phyloP scores from a whole-genome alignment of 2,797 vertebrate species.

The Pseudocheirus occidentalis region DNA sequence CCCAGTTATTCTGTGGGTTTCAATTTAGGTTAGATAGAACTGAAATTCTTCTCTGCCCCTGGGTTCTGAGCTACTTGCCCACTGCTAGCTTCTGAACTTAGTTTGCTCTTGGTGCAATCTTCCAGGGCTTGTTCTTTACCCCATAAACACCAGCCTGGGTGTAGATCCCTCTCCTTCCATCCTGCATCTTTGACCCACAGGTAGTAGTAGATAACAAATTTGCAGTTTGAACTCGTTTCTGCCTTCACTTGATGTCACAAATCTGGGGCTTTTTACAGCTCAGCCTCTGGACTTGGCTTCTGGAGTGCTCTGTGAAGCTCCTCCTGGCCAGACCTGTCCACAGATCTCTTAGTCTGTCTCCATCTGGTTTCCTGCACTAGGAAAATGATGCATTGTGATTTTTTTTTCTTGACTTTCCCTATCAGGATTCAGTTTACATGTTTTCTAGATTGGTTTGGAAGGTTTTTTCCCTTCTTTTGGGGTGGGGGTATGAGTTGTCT shows the following conservation, averaged over 20 bases:
- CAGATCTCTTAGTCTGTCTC: background rate
- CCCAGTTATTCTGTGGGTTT: background rate
- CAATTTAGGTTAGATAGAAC: background rate
- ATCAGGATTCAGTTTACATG: background rate
- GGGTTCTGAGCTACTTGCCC: no score
- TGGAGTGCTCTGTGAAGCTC: background rate
- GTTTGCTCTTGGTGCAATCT: background rate
- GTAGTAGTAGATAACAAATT: background rate
- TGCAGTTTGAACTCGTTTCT: background rate
- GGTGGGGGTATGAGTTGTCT: fast-evolving
- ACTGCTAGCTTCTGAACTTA: background rate
- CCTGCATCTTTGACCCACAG: background rate
- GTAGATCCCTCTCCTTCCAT: background rate
- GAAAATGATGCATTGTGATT: background rate
- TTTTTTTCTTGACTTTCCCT: background rate
- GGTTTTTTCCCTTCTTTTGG: background rate
- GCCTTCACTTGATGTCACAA: background rate
- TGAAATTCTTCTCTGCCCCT: background rate
- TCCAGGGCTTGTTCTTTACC: background rate
- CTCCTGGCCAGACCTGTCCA: background rate
- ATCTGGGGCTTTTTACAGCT: background rate
- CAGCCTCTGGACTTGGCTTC: background rate
- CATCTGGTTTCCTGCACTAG: background rate
- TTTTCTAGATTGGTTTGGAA: background rate
- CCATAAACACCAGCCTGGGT: background rate